A percentile compares a stretch with the other conserved stretches of the same genome.
phyloP scores from a whole-genome alignment of 2,888 invertebrate genomes.

The Timema podura region DNA sequence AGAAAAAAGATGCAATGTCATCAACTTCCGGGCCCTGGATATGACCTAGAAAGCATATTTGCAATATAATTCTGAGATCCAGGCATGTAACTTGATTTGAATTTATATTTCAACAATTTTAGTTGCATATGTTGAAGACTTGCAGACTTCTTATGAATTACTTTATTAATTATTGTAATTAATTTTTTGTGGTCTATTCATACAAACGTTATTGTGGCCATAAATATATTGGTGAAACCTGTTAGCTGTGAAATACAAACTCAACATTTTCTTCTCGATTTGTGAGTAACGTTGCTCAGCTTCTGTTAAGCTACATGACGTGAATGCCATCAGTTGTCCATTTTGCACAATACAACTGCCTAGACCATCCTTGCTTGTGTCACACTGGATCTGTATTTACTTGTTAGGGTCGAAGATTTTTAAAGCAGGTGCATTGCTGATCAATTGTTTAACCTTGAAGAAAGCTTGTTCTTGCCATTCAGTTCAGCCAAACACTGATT shows the following conservation, averaged over 20 bases:
- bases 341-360: constrained; percentile 16
- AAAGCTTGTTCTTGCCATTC: constrained; percentile 13
- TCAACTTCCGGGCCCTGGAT: too few species aligned
- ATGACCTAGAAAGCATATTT: too few species aligned
- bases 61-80: too few species aligned
- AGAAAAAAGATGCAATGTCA: too few species aligned
- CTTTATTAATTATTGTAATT: not conserved
- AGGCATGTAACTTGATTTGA: too few species aligned
- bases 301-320: not conserved
- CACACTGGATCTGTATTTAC: constrained; percentile 15
- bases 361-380: constrained; percentile 17
- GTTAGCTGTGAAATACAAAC: not conserved
- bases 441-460: constrained; percentile 16
- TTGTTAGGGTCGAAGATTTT: constrained; percentile 13
- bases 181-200: not conserved
- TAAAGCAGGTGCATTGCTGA: constrained; percentile 2
- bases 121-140: too few species aligned
- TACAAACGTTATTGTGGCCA: not conserved
- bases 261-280: constrained; percentile 14
- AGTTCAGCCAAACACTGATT: constrained; percentile 7
- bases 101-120: too few species aligned
- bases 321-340: not conserved
- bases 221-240: constrained; percentile 8
- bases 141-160: not conserved
- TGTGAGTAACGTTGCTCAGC: constrained; percentile 12